phyloP scores from a whole-genome alignment of 2,888 invertebrate genomes.

The Amaurobius ferox region DNA sequence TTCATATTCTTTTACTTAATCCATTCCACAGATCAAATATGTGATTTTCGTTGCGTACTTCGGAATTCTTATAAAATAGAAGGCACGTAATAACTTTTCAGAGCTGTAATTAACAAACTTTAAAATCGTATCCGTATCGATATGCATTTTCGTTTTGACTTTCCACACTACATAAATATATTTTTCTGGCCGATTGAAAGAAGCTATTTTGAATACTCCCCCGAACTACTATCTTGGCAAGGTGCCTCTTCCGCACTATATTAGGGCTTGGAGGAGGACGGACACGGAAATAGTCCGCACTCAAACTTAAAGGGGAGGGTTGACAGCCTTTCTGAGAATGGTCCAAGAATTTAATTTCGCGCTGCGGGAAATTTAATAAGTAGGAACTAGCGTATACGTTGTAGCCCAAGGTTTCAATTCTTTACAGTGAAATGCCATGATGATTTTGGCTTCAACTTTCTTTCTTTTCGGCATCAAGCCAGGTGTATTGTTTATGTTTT shows the following conservation, averaged over 20 bases:
- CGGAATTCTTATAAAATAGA: too few relatives aligned
- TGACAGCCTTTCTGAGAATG: constrained; percentile 28
- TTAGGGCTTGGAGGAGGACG: constrained; percentile 21
- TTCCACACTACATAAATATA: background rate
- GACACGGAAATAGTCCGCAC: constrained; percentile 37
- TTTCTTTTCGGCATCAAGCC: background rate
- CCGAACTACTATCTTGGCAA: constrained; percentile 62
- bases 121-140: too few relatives aligned
- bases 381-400: background rate
- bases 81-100: too few relatives aligned
- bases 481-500: background rate
- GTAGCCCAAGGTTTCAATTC: constrained; percentile 5
- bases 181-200: background rate
- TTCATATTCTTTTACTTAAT: too few relatives aligned
- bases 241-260: constrained; percentile 32
- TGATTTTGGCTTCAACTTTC: constrained; percentile 2
- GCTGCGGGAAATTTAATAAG: constrained; percentile 50
- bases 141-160: too few relatives aligned
- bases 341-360: constrained; percentile 50
- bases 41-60: too few relatives aligned
- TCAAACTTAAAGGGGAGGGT: constrained; percentile 21
- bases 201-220: constrained; percentile 62
- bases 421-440: constrained; percentile 9
- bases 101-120: too few relatives aligned
- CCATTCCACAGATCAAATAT: too few relatives aligned